Evolutionary conservation across 2,888 invertebrate species (phyloP), one percentile per base, ranked within the genome.

Genomic region (Ormyrus pomaceus): DNA sequence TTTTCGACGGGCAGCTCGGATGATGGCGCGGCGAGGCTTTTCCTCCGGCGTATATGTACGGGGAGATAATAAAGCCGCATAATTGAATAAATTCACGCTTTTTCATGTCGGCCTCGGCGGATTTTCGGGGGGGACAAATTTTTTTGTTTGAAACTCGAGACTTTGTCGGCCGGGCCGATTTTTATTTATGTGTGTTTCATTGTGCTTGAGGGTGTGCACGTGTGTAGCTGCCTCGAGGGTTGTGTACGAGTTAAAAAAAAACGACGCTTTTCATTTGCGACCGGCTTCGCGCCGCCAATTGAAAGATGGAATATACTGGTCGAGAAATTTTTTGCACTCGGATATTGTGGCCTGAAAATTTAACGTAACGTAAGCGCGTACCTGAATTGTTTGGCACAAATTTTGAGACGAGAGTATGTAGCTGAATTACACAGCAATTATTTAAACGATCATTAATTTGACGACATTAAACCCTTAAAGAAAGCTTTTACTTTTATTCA

Each of bases 71-170:
- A 77, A 68, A 77, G 64, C 73, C 77, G 58, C 80, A 72, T 73
- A 77, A 77, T 80, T 80, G 76, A 80, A 80, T 80, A 76, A 80
- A 80, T 80, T 68, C 58, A 68, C 56, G 71, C 56, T 66, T 76
- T 80, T 76, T 72, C 72, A 61, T 71, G 56, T 61, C 59, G 56
- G 56, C 34, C 34, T 34, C 34, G 34, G 50, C 10, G 55, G n/a
- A 45, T 65, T n/a, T 58, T 13, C 13, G 58, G 50, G 8, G 34
- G 19, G 56, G 79, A 79, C 62, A 69, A 79, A 79, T 79, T 79
- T 74, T 72, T 72, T 72, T 58, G 5, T 46, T 34, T 34, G 34
- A 34, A 34, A 2, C 34, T 50, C 51, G 3, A 34, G 34, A 34
- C 34, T 4, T 34, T 34, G 34, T 34, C 34, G 56, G 56, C 13